A percentile compares a stretch with the other conserved stretches of the same genome.
Evolutionary conservation across 2,113 vertebrate species (phyloP).

Genomic region (Mus spicilegus): DNA sequence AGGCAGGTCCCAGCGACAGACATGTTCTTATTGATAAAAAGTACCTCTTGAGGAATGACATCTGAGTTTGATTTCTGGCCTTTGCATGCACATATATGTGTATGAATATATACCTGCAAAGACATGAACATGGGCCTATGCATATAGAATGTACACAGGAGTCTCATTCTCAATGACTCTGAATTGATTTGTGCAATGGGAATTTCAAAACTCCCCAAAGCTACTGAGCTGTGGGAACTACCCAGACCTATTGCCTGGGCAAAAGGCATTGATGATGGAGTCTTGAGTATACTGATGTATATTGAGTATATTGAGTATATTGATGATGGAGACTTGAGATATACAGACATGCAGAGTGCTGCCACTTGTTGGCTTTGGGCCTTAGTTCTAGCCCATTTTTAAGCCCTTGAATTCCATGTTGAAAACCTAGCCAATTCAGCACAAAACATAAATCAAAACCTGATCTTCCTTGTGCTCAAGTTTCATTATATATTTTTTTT

Average conservation of each 20-base stretch:
- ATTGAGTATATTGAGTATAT: too few relatives aligned
- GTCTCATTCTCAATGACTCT: background rate
- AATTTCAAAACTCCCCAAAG: background rate
- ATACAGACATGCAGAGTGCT: too few relatives aligned
- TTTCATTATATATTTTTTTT: conserved; percentile 57
- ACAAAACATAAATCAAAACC: conserved; percentile 52
- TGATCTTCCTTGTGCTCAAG: conserved; percentile 33
- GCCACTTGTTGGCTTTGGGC: background rate
- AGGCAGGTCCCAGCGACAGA: background rate
- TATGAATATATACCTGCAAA: too few relatives aligned
- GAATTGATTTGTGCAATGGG: background rate
- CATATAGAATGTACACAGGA: background rate
- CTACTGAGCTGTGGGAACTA: background rate
- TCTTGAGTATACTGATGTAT: too few relatives aligned
- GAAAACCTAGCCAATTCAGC: background rate
- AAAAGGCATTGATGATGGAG: background rate
- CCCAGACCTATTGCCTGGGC: background rate
- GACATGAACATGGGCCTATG: background rate
- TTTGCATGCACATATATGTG: too few relatives aligned
- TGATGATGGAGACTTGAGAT: background rate
- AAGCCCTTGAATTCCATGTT: background rate
- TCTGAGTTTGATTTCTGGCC: background rate
- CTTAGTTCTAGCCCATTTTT: background rate
- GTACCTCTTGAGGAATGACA: background rate
- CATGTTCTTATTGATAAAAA: background rate